Conservation (phyloP, 2,113 vertebrate genomes). For the Anolis carolinensis region DNA sequence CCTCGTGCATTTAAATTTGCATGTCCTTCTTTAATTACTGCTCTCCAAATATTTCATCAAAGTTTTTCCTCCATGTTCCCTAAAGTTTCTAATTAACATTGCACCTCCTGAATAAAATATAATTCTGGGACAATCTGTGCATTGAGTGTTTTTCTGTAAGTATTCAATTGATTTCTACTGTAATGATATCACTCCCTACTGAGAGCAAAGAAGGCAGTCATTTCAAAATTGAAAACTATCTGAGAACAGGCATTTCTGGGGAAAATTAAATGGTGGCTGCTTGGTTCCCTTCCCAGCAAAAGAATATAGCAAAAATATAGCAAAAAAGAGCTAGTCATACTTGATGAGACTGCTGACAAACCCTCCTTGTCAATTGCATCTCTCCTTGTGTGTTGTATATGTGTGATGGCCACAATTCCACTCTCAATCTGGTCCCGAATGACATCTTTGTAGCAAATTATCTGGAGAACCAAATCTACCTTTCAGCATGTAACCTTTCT, state of each 20-base stretch:
- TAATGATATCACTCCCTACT: neutral
- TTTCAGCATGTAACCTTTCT: slow-evolving; percentile 12
- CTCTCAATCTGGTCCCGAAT: neutral
- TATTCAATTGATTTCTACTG: neutral
- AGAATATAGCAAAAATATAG: neutral
- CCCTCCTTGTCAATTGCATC: neutral
- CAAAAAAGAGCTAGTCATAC: neutral
- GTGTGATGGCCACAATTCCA: neutral
- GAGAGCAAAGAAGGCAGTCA: neutral
- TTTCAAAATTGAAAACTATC: neutral
- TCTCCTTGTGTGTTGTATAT: neutral
- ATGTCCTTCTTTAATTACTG: neutral
- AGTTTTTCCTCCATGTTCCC: neutral
- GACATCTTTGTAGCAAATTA: neutral
- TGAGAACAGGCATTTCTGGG: neutral
- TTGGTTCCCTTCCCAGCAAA: neutral
- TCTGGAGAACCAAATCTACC: neutral
- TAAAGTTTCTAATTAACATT: neutral
- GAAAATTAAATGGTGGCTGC: neutral
- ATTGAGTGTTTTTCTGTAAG: neutral
- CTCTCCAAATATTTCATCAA: neutral
- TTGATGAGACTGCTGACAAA: neutral
- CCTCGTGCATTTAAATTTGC: neutral
- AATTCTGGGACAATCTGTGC: neutral
- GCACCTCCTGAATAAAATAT: neutral